A percentile compares a stretch with the other conserved stretches of the same genome.
Conservation (phyloP, 2,797 vertebrate genomes). For the Micromesistius poutassou region DNA sequence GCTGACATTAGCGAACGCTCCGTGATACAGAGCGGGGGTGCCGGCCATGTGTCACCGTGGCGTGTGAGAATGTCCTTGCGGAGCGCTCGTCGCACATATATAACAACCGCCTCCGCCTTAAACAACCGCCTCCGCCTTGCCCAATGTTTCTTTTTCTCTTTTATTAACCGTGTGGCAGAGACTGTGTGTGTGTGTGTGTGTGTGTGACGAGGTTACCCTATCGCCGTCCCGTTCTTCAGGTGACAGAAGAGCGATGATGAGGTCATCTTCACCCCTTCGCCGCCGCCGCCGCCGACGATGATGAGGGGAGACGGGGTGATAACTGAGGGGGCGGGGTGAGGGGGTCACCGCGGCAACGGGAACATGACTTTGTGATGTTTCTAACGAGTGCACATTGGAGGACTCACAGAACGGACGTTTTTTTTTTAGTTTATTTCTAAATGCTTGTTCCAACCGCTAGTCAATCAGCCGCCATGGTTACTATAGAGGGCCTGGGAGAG, state of each 20-base stretch:
- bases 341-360: constrained; percentile 61
- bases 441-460: constrained; percentile 44
- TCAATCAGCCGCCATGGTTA: constrained; percentile 27
- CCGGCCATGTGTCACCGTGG: constrained; percentile 6
- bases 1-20: constrained; percentile 4
- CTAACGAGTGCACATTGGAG: constrained; percentile 83
- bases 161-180: no score
- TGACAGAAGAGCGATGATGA: constrained; percentile 78
- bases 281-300: constrained; percentile 72
- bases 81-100: constrained; percentile 23
- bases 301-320: constrained; percentile 52
- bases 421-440: background rate
- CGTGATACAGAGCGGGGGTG: background rate
- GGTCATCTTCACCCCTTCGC: constrained; percentile 66
- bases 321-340: no score
- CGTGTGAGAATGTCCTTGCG: constrained; percentile 17
- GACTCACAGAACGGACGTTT: constrained; percentile 67
- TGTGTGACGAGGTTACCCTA: no score
- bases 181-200: no score
- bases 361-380: constrained; percentile 80
- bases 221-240: constrained; percentile 22
- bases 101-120: constrained; percentile 1
- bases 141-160: no score
- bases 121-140: background rate
- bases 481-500: background rate